Evolutionary conservation across 2,888 invertebrate genomes (phyloP).

Genomic region (Hypselothyrea guttata): DNA sequence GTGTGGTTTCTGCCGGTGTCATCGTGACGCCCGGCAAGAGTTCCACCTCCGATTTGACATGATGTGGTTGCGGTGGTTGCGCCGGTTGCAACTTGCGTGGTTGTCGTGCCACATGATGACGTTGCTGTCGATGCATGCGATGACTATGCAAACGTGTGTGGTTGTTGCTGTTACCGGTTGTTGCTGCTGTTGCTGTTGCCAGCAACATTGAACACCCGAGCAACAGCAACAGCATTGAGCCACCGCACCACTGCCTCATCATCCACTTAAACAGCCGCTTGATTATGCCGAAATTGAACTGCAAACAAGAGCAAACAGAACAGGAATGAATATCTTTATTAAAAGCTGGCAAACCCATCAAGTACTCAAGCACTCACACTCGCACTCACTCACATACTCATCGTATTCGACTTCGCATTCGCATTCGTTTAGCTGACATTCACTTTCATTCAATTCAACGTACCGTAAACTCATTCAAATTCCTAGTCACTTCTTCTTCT

Average conservation of each 20-base stretch:
- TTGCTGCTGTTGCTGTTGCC: slow-evolving; percentile 3
- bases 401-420: too few species aligned
- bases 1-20: slow-evolving; percentile 48
- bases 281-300: slow-evolving; percentile 32
- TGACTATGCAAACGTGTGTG: too few species aligned
- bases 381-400: too few species aligned
- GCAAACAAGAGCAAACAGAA: slow-evolving; percentile 17
- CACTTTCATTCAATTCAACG: slow-evolving; percentile 52
- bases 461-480: slow-evolving; percentile 54
- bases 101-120: slow-evolving; percentile 24
- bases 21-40: slow-evolving; percentile 56
- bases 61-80: slow-evolving; percentile 36
- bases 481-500: slow-evolving; percentile 55
- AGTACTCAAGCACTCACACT: slow-evolving; percentile 8
- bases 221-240: slow-evolving; percentile 32
- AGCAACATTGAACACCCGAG: slow-evolving; percentile 6
- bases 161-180: slow-evolving; percentile 39
- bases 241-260: slow-evolving; percentile 28
- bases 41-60: slow-evolving; percentile 67
- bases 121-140: slow-evolving; percentile 1
- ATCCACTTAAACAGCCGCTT: slow-evolving; percentile 1
- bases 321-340: slow-evolving; percentile 53
- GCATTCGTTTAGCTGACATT: slow-evolving; percentile 36
- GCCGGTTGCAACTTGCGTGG: slow-evolving; percentile 23
- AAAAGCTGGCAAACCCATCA: slow-evolving; percentile 49